A percentile compares a stretch with the other conserved stretches of the same genome.
These are phyloP conservation scores for Amblyjoppa fuscipennis DNA, from an alignment of 2,888 invertebrate species.

Conservation along the genomic window DNA sequence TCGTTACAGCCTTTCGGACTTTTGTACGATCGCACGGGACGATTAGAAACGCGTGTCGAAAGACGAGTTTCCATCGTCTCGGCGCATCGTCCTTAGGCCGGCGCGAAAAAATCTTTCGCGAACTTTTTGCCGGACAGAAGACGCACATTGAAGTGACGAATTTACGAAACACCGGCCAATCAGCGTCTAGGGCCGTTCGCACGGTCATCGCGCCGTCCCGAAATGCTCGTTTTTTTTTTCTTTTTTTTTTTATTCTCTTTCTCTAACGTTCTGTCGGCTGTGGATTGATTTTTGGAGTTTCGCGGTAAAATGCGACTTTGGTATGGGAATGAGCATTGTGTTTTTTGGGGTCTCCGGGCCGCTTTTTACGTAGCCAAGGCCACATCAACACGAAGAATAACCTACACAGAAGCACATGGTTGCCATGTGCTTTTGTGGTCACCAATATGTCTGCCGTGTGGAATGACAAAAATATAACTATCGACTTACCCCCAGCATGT, in stretches of 20 bases:
- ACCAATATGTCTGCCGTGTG: slow-evolving; percentile 73
- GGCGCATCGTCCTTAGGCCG: slow-evolving; percentile 31
- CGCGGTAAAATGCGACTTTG: background rate
- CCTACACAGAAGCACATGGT: slow-evolving; percentile 66
- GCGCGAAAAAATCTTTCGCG: slow-evolving; percentile 28
- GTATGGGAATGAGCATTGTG: background rate
- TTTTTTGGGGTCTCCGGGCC: background rate
- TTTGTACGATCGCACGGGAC: background rate
- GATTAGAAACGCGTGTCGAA: background rate
- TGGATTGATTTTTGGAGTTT: background rate
- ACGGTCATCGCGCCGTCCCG: slow-evolving; percentile 2
- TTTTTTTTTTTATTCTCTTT: background rate
- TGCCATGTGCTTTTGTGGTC: slow-evolving; percentile 70
- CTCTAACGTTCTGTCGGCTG: background rate
- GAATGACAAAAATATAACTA: slow-evolving; percentile 75
- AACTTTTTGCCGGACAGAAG: background rate
- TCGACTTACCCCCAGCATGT: slow-evolving; percentile 58
- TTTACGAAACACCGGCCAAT: background rate
- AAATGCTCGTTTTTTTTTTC: background rate
- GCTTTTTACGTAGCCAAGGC: background rate
- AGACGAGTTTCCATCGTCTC: background rate
- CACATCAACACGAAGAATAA: slow-evolving; percentile 38
- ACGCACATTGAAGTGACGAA: background rate
- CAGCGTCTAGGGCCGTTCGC: background rate
- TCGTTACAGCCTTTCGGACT: no score